Conservation (phyloP, 2,113 vertebrate species). For the Vidua macroura region DNA sequence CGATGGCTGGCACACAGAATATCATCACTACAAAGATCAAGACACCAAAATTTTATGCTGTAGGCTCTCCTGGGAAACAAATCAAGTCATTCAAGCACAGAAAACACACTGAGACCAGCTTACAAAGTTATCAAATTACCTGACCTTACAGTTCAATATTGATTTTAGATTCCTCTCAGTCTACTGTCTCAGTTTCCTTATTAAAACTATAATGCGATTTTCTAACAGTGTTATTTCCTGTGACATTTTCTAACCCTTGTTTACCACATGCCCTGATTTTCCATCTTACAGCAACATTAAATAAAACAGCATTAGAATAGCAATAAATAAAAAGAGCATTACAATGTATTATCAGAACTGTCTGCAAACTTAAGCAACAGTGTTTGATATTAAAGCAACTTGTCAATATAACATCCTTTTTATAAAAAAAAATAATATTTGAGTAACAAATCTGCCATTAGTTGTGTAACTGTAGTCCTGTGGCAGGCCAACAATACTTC, state of each 20-base stretch:
- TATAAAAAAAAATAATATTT: neutral
- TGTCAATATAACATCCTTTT: neutral
- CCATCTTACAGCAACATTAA: neutral
- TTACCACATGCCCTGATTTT: neutral
- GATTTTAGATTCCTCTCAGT: slow-evolving; percentile 30
- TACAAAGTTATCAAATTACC: neutral
- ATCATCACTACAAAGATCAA: neutral
- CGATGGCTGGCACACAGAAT: neutral
- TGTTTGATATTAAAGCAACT: neutral
- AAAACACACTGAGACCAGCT: neutral
- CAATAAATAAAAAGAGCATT: neutral
- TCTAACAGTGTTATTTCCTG: slow-evolving; percentile 7
- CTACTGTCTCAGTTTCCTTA: neutral
- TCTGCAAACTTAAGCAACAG: neutral
- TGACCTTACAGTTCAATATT: slow-evolving; percentile 13
- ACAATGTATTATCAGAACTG: neutral
- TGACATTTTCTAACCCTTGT: neutral
- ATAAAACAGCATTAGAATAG: neutral
- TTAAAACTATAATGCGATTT: slow-evolving; percentile 18
- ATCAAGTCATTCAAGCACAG: neutral
- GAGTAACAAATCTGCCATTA: neutral
- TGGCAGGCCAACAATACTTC: neutral
- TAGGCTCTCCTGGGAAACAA: neutral
- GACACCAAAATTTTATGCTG: neutral
- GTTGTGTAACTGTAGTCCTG: neutral